These are phyloP conservation scores for Diphyllodes magnificus DNA, from an alignment of 2,113 vertebrate species.

Conservation along the genomic window DNA sequence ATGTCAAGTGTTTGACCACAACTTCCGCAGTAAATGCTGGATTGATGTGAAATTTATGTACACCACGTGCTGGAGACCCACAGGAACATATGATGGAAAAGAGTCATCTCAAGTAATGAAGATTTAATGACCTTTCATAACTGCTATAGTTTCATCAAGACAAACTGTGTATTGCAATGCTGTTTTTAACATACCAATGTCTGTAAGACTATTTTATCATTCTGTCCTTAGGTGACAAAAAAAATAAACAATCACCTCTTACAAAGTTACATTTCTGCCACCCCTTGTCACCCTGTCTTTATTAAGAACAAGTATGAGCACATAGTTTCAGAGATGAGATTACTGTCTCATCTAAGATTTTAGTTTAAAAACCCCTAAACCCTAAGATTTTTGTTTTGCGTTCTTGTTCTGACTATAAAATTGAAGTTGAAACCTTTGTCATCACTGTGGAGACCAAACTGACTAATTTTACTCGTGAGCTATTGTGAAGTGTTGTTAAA, in stretches of 20 bases:
- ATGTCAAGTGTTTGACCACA: not conserved
- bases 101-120: not conserved
- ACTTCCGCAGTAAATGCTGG: not conserved
- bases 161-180: not conserved
- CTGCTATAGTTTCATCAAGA: not conserved
- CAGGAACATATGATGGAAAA: not conserved
- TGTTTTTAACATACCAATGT: not conserved
- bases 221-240: not conserved
- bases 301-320: not conserved
- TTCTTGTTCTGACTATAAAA: not conserved
- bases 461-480: not conserved
- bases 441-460: not conserved
- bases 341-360: not conserved
- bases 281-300: fast-evolving
- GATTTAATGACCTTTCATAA: not conserved
- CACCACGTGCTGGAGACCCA: not conserved
- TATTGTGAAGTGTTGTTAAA: not conserved
- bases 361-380: not conserved
- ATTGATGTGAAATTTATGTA: not conserved
- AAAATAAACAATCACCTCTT: not conserved
- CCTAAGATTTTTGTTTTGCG: not conserved
- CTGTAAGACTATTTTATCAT: not conserved
- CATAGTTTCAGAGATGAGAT: not conserved
- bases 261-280: not conserved
- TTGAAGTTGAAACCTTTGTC: not conserved